phyloP scores from a whole-genome alignment of 1,140 invertebrate genomes.

The Polypedilum pembai region DNA sequence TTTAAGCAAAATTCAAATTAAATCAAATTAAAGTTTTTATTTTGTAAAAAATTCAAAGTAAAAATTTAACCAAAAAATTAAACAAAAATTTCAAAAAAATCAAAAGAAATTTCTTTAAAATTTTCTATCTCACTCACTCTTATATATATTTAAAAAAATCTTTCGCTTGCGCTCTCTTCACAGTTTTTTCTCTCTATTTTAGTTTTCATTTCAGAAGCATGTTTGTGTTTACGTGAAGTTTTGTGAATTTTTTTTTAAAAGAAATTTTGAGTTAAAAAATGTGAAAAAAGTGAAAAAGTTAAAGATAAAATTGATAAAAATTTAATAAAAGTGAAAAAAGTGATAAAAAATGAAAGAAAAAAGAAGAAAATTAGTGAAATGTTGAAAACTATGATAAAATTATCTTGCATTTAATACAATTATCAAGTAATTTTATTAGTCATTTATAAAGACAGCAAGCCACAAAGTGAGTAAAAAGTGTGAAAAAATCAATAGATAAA shows the following conservation, averaged over 20 bases:
- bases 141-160: no score
- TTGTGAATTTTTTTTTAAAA: neutral
- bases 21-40: no score
- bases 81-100: no score
- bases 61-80: no score
- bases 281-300: neutral
- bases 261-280: neutral
- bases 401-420: neutral
- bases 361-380: neutral
- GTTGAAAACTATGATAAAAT: neutral
- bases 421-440: conserved; percentile 23
- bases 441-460: neutral
- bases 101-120: no score
- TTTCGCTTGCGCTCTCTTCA: neutral
- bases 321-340: neutral
- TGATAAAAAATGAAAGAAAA: neutral
- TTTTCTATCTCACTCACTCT: no score
- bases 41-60: no score
- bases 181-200: neutral
- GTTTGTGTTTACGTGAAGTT: conserved; percentile 12
- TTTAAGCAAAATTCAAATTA: no score
- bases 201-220: conserved; percentile 27
- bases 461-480: neutral
- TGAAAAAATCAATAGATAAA: neutral
- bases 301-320: neutral